Conservation (phyloP, 2,888 invertebrate genomes). For the Lepidocyrtoides sp. region DNA sequence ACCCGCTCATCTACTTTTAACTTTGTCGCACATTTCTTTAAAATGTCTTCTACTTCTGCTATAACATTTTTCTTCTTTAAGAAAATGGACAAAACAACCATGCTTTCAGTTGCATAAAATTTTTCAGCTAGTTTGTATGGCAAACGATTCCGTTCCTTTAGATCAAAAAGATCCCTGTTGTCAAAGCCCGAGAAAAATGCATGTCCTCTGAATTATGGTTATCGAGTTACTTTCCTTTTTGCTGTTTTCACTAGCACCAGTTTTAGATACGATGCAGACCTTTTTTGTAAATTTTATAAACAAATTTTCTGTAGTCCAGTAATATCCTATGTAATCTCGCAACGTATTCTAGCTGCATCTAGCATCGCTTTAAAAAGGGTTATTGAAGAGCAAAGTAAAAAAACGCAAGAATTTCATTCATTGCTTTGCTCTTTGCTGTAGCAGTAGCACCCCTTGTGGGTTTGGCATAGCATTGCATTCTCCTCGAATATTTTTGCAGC, state of each 20-base stretch:
- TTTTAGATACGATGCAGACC: not conserved
- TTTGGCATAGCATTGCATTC: not conserved
- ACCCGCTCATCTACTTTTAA: slow-evolving; percentile 35
- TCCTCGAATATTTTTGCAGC: not conserved
- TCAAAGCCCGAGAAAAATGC: not conserved
- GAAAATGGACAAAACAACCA: slow-evolving; percentile 16
- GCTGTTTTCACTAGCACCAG: not conserved
- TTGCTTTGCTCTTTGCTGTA: not conserved
- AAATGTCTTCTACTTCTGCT: not conserved
- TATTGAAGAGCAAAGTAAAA: not conserved
- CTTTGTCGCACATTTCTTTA: slow-evolving; percentile 25
- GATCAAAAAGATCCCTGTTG: slow-evolving; percentile 21
- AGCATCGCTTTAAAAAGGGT: too few species aligned
- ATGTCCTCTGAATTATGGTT: slow-evolving; percentile 58
- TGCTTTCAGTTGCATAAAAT: slow-evolving; percentile 27
- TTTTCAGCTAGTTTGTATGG: slow-evolving; percentile 1
- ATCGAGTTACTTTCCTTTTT: slow-evolving; percentile 55
- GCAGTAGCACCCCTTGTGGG: too few species aligned
- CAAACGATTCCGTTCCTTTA: slow-evolving; percentile 7
- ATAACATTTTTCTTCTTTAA: not conserved
- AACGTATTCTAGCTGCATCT: too few species aligned
- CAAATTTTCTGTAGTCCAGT: too few species aligned
- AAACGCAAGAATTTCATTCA: not conserved
- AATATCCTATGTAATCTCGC: too few species aligned
- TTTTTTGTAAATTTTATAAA: too few species aligned